Base-by-base conservation (phyloP, 2,113 vertebrate genomes). In the Forbesichthys agassizii region DNA sequence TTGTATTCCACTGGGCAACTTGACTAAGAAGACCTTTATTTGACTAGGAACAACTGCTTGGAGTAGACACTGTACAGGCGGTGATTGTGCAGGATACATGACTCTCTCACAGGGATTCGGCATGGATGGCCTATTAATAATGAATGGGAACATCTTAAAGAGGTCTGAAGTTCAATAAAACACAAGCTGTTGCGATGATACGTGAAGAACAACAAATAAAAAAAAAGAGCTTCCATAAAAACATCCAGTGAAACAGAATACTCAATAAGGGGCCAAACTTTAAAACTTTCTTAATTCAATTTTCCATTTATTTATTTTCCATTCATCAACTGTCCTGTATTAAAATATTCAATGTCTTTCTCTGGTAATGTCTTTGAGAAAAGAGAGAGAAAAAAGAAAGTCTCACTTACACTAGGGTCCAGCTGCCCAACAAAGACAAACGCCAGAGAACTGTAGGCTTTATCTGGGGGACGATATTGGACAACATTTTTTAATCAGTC, bases 381-480 rank as follows among this genome's bases (percentile, higher is more conserved):
- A 9, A 61, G 9, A 27, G 56, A 52, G 33, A 33, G 36, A 3
- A 79, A 69, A n/a, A 62, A 62, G 20, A 57, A 16, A n/a, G 13
- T 61, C 68, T 20, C 59, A 14, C 51, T 66, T 61, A 46, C 51
- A 68, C 48, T 4, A 53, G 66, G 9, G 66, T 46, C 47, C 4
- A 49, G 42, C 64, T 33, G 62, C 5, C 9, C 42, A 70, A 57
- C 16, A 55, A 64, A 33, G 48, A 77, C 61, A 68, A 49, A 14
- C 64, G 75, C 69, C 57, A 68, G 68, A 61, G 64, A 74, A 68
- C 64, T 69, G 77, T 56, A 64, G 62, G 42, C 51, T 81, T 77
- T 68, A 64, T 74, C 62, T 18, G 11, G 69, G 68, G 68, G 76
- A 68, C 46, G 48, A 33, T 36, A 62, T 20, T 13, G 18, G 68